These are phyloP conservation scores for Entelurus aequoreus DNA, from an alignment of 2,113 vertebrate genomes.

Conservation along the genomic window DNA sequence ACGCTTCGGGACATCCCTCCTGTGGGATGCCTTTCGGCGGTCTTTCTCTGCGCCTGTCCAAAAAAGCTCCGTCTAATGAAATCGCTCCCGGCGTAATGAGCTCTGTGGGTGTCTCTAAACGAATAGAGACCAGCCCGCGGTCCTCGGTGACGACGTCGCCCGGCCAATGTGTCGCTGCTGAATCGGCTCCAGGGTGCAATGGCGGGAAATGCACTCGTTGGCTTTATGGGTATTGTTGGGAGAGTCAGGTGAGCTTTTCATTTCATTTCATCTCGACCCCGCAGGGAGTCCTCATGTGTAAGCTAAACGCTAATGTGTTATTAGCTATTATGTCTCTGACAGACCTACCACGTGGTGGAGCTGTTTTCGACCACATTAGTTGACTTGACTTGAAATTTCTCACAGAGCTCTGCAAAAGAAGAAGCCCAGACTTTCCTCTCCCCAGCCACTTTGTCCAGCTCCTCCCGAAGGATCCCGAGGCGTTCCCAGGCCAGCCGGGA, in stretches of 20 bases:
- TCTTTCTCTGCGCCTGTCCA: conserved; percentile 19
- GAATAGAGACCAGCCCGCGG: conserved; percentile 49
- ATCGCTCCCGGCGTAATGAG: conserved; percentile 39
- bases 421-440: too few relatives aligned
- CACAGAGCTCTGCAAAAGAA: too few relatives aligned
- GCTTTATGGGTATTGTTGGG: neutral
- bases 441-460: too few relatives aligned
- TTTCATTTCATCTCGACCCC: neutral
- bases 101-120: conserved; percentile 53
- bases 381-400: too few relatives aligned
- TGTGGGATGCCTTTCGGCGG: conserved; percentile 1
- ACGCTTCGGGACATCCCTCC: conserved; percentile 21
- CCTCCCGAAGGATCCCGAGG: too few relatives aligned
- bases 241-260: neutral
- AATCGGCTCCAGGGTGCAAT: conserved; percentile 23
- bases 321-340: too few relatives aligned
- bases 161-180: conserved; percentile 42
- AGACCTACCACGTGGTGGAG: too few relatives aligned
- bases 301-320: too few relatives aligned
- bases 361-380: too few relatives aligned
- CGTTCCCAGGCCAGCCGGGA: too few relatives aligned
- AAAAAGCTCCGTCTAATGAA: conserved; percentile 55
- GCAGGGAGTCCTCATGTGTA: too few relatives aligned
- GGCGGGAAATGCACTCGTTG: neutral
- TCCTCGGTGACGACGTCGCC: conserved; percentile 36